phyloP scores from a whole-genome alignment of 2,888 invertebrate species.

The Homarus gammarus region DNA sequence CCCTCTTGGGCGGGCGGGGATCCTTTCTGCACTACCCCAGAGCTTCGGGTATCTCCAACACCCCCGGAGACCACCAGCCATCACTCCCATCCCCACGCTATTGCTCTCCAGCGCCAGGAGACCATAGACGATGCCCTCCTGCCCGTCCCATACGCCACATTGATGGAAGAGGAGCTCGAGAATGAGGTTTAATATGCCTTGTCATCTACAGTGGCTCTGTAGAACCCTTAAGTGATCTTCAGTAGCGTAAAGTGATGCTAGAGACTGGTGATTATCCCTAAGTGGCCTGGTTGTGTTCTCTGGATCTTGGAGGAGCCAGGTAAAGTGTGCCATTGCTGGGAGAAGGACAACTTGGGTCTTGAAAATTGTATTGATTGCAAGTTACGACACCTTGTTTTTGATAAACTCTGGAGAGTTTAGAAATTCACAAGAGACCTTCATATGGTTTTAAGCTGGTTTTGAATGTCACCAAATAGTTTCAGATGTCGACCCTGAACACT shows the following conservation, averaged over 20 bases:
- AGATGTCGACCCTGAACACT: too few relatives aligned
- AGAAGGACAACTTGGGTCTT: too few relatives aligned
- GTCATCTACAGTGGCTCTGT: neutral
- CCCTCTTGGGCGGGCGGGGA: conserved; percentile 54
- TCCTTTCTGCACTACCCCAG: conserved; percentile 43
- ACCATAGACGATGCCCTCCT: conserved; percentile 68
- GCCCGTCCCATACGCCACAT: conserved; percentile 72
- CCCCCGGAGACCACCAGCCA: conserved; percentile 37
- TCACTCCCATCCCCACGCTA: conserved; percentile 14
- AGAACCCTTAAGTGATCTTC: neutral
- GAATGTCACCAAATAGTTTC: too few relatives aligned
- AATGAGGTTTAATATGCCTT: conserved; percentile 42
- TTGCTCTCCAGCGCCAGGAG: conserved; percentile 72
- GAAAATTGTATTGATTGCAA: too few relatives aligned
- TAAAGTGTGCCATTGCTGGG: too few relatives aligned
- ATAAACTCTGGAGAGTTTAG: too few relatives aligned
- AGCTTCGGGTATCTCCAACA: conserved; percentile 60
- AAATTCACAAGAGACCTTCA: too few relatives aligned
- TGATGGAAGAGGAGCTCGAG: conserved; percentile 73
- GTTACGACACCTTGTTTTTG: too few relatives aligned
- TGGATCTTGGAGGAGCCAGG: neutral
- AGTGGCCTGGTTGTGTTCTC: neutral
- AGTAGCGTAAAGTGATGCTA: too few relatives aligned
- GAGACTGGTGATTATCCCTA: neutral
- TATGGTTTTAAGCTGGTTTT: too few relatives aligned